Evolutionary conservation across 2,113 vertebrate genomes (phyloP), one percentile per base, ranked within the genome.

Genomic region (Mirounga angustirostris): DNA sequence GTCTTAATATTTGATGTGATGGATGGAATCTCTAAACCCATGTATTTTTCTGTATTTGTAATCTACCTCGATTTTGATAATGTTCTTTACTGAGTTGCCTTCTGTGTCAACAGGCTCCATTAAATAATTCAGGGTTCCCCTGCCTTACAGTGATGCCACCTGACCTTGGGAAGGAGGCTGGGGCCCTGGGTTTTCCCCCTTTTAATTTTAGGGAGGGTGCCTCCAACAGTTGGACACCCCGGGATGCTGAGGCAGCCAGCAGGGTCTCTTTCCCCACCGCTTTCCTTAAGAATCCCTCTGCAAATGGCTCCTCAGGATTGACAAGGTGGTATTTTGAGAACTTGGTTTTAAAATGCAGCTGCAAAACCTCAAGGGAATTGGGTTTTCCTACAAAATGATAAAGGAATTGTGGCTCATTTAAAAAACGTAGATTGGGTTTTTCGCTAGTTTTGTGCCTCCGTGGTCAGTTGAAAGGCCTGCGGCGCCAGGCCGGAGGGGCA

Each of bases 401-500:
- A 52, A 28, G 40, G 46, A n/a, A 54, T 54, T 56, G 69, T 43
- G 65, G 24, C 22, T 58, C 22, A 3, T 81, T n/a, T 18, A 7
- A 43, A 69, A 46, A 18, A 73, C 24, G 1, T 3, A 22, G 12
- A 9, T 81, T 19, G 9, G 61, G 10, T 2, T 59, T 93, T 84
- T 52, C 0, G 2, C 24, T 30, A 1, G 28, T 30, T 50, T 50
- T 18, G 18, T 56, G n/a, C 30, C 2, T n/a, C 4, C 0, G 28
- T 26, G 56, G 67, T 50, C 71, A 43, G 50, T 58, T 46, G 1
- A 7, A 80, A 89, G 83, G 76, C 78, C 69, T 61, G 52, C 56
- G 94, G 43, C 59, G 2, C 59, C 13, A 6, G 81, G 14, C 43
- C n/a, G 7, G 1, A 56, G 21, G 33, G 52, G 22, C 80, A 33